Evolutionary conservation across 2,888 invertebrate species (phyloP).

Genomic region (Gymnocheta viridis): DNA sequence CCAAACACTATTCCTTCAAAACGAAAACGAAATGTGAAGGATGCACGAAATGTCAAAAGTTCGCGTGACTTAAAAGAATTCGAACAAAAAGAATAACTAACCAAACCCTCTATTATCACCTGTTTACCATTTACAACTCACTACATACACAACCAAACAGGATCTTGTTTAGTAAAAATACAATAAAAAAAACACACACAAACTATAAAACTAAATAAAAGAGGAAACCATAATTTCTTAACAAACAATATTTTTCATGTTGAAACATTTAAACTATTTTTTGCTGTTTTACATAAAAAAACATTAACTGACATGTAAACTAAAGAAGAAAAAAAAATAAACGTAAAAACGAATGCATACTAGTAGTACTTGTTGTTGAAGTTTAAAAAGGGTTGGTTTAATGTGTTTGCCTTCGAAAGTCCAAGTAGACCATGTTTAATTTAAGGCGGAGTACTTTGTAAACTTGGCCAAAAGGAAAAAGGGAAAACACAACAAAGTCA

Average conservation of each 20-base stretch:
- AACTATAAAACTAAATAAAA: constrained; percentile 16
- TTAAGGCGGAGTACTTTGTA: constrained; percentile 61
- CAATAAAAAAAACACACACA: constrained; percentile 12
- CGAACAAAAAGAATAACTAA: constrained; percentile 26
- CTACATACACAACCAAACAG: constrained; percentile 45
- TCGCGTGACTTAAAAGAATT: constrained; percentile 67
- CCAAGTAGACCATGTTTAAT: constrained; percentile 55
- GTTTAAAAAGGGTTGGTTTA: constrained; percentile 62
- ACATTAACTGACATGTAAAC: constrained; percentile 19
- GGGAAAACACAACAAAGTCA: constrained; percentile 1
- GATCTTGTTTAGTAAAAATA: constrained; percentile 41
- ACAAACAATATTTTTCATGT: constrained; percentile 65
- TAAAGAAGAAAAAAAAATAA: background rate
- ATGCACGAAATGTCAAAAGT: constrained; percentile 35
- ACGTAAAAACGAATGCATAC: background rate
- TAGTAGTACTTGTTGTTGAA: background rate
- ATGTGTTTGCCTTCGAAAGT: background rate
- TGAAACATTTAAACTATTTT: constrained; percentile 66
- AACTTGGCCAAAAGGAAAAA: constrained; percentile 33
- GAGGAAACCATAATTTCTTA: constrained; percentile 69
- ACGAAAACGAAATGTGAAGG: constrained; percentile 26
- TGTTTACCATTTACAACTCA: constrained; percentile 51
- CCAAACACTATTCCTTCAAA: constrained; percentile 15
- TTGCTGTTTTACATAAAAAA: constrained; percentile 53
- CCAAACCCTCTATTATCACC: constrained; percentile 71